A percentile compares a stretch with the other conserved stretches of the same genome.
Conservation (phyloP, 2,113 vertebrate species). For the Chauna torquata region DNA sequence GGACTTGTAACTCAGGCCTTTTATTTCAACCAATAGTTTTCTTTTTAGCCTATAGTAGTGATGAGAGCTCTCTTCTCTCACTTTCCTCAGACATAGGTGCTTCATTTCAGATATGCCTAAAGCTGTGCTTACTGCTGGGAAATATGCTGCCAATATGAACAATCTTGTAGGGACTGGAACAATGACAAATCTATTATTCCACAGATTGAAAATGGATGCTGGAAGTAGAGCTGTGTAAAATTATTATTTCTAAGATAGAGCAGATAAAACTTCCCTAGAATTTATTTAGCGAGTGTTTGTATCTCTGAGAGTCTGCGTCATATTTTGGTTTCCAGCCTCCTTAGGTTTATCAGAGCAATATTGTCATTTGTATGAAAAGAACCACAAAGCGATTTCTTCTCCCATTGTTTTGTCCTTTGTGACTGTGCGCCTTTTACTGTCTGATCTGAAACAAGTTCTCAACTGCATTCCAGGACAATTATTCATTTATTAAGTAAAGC, state of each 20-base stretch:
- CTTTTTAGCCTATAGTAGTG: background rate
- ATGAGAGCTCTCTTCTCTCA: background rate
- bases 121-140: background rate
- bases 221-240: slow-evolving; percentile 19
- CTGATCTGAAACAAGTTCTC: background rate
- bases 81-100: background rate
- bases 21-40: background rate
- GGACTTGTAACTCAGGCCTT: background rate
- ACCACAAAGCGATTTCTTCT: background rate
- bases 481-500: background rate
- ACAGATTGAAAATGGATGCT: background rate
- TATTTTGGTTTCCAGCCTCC: background rate
- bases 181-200: slow-evolving; percentile 26
- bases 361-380: background rate
- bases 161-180: background rate
- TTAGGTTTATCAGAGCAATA: background rate
- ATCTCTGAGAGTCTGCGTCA: background rate
- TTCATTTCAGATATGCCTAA: slow-evolving; percentile 31
- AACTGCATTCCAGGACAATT: background rate
- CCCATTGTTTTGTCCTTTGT: background rate
- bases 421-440: background rate
- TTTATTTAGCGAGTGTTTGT: background rate
- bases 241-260: background rate
- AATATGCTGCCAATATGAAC: background rate
- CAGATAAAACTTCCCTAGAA: background rate